Base-by-base conservation (phyloP, 2,797 vertebrate genomes). In the Anguilla pacifica region DNA sequence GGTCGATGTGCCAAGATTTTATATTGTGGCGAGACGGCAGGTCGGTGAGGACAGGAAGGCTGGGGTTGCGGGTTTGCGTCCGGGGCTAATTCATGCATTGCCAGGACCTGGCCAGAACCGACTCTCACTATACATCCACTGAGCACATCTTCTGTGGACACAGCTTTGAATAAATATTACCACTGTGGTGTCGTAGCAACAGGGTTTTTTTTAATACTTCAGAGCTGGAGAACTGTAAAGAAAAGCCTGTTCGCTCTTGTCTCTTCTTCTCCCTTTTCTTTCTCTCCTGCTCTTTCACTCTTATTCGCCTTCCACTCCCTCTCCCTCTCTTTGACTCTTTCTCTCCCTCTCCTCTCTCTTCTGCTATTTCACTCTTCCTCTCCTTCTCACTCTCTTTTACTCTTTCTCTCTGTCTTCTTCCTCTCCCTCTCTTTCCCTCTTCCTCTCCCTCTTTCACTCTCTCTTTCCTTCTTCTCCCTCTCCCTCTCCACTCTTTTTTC, bases 161-260 rank as follows among this genome's bases (percentile, higher is more conserved):
- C 72, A 35, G 31, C 72, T 77, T 43, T 77, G 72, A 5, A 77
- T 77, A 77, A 77, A 35, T 77, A 77, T 77, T 77, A 13, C 72
- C 17, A 35, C 35, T 6, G 15, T 77, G 72, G 72, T 77, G 13
- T 35, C 72, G 22, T 77, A 43, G 31, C 72, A 77, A 77, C 31
- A 77, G 72, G 72, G 6, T 70, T 43, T 77, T 77, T 43, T 72
- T 77, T 35, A 17, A 35, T 51, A 19, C 17, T 5, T 43, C 72
- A 77, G 31, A 3, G 72, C 35, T 77, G 35, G 3, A 77, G 35
- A 13, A 9, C 35, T 77, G 72, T 31, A 43, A 77, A 35, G 31
- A 77, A 19, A 77, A 77, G 31, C 43, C 72, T 51, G 4, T 9
- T 51, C 49, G 4, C 49, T 51, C 49, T 51, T 51, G 49, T 51